phyloP scores from a whole-genome alignment of 2,113 vertebrate genomes.

The Bubo scandiacus region DNA sequence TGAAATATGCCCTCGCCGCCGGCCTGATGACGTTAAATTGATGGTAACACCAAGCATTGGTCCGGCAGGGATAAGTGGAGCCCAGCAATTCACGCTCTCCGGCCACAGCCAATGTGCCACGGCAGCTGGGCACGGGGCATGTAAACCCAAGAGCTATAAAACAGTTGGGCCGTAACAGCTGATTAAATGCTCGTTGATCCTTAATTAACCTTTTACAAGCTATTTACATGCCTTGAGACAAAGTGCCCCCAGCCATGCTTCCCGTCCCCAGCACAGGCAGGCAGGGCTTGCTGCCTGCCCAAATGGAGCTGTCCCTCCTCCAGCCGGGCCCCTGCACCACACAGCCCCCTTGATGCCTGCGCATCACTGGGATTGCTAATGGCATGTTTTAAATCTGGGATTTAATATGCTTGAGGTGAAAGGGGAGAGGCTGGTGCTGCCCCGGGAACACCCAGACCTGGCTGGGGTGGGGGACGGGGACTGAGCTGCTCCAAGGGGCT shows the following conservation, averaged over 20 bases:
- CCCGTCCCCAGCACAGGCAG: background rate
- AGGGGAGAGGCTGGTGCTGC: background rate
- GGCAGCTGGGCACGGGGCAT: background rate
- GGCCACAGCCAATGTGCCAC: background rate
- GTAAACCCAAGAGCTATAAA: conserved; percentile 22
- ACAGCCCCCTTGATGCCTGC: rapidly evolving
- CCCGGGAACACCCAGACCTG: rapidly evolving
- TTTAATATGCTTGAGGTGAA: background rate
- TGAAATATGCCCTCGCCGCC: background rate
- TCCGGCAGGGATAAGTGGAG: background rate
- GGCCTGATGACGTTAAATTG: background rate
- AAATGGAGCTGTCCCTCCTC: background rate
- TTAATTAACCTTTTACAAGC: conserved; percentile 66
- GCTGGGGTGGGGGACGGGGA: background rate
- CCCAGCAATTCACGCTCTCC: background rate
- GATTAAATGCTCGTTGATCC: conserved; percentile 44
- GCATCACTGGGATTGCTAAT: rapidly evolving
- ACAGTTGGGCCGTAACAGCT: conserved; percentile 13
- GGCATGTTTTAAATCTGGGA: background rate
- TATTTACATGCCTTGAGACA: conserved; percentile 7
- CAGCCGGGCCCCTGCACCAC: rapidly evolving
- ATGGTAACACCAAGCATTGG: rapidly evolving
- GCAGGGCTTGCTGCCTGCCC: background rate
- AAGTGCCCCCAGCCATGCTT: background rate
- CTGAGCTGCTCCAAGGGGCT: rapidly evolving